Evolutionary conservation across 2,113 vertebrate species (phyloP).

Genomic region (Otus sunia): DNA sequence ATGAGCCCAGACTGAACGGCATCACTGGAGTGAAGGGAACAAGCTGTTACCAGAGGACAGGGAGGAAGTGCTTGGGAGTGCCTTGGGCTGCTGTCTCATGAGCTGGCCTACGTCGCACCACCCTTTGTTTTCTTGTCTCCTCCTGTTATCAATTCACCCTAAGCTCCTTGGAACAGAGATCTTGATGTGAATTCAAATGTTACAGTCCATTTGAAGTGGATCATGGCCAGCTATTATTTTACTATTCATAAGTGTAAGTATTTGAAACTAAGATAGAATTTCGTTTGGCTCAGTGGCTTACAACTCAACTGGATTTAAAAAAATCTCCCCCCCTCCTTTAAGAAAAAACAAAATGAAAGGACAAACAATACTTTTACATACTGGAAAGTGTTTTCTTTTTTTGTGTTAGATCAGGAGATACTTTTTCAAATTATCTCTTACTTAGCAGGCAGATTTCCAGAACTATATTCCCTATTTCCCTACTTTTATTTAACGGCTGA

Average conservation of each 20-base stretch:
- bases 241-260: not conserved
- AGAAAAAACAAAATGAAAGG: not conserved
- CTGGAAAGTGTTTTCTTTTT: not conserved
- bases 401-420: not conserved
- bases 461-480: not conserved
- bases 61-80: constrained; percentile 4
- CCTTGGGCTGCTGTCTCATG: not conserved
- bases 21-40: not conserved
- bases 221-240: not conserved
- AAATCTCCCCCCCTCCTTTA: not conserved
- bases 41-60: constrained; percentile 36
- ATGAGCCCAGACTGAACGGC: not conserved
- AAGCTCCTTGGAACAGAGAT: not conserved
- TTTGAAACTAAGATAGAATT: not conserved
- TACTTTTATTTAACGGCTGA: not conserved
- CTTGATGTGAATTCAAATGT: not conserved
- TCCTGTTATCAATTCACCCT: not conserved
- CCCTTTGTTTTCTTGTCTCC: not conserved
- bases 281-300: not conserved
- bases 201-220: not conserved
- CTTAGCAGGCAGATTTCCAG: not conserved
- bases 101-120: not conserved
- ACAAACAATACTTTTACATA: not conserved
- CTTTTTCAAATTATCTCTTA: not conserved
- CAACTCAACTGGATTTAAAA: not conserved